Evolutionary conservation across 2,113 vertebrate genomes (phyloP).

Genomic region (Hemibagrus wyckioides): DNA sequence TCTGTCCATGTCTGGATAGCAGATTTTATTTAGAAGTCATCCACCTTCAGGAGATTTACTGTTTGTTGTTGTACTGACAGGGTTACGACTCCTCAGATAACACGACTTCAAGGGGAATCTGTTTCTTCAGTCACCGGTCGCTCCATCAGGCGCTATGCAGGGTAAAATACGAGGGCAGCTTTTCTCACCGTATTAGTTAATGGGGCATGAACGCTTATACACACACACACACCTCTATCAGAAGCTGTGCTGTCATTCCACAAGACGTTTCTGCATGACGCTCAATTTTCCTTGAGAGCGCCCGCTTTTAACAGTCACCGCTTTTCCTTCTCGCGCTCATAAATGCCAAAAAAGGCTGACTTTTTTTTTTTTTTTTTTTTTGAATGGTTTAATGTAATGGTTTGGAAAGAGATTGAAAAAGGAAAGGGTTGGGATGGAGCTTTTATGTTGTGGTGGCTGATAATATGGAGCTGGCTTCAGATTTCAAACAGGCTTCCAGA

Average conservation of each 20-base stretch:
- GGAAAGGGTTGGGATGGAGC: neutral
- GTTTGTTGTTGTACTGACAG: neutral
- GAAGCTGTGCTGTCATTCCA: conserved; percentile 26
- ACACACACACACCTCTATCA: neutral
- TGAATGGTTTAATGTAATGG: neutral
- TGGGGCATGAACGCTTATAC: neutral
- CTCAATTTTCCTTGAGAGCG: conserved; percentile 8
- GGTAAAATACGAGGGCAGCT: conserved; percentile 3
- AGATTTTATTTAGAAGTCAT: conserved; percentile 25
- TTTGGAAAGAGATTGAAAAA: neutral
- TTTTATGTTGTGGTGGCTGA: conserved; percentile 12
- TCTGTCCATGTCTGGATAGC: conserved; percentile 1
- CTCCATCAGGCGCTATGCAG: neutral
- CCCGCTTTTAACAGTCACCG: neutral
- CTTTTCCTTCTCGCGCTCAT: neutral
- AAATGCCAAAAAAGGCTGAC: conserved; percentile 13
- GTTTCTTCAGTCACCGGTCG: neutral
- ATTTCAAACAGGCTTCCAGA: neutral
- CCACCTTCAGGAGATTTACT: neutral
- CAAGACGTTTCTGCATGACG: neutral
- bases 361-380: conserved; percentile 4
- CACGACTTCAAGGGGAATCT: neutral
- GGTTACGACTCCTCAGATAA: neutral
- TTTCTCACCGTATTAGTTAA: conserved; percentile 16
- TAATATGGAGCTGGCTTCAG: conserved; percentile 12